Percentiles rank a stretch among this genome's conserved stretches.
phyloP scores from a whole-genome alignment of 2,113 vertebrate species.

The Eleginops maclovinus region DNA sequence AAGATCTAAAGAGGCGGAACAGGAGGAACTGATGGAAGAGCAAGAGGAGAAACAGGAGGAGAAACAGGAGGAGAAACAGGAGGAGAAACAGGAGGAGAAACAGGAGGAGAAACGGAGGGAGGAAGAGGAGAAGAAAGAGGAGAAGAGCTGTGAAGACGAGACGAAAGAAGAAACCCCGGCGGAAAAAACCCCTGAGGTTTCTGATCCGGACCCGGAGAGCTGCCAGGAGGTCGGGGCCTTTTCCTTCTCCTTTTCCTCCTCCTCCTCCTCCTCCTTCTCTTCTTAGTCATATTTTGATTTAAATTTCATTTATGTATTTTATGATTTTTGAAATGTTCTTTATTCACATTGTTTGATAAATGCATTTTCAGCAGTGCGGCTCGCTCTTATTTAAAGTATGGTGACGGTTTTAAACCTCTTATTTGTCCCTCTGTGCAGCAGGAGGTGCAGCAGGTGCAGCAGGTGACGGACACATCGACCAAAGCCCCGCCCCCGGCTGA shows the following conservation, averaged over 20 bases:
- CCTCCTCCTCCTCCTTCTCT: background rate
- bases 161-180: background rate
- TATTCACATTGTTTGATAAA: too few relatives aligned
- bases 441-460: constrained; percentile 6
- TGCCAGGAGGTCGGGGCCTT: constrained; percentile 24
- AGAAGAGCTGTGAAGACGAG: background rate
- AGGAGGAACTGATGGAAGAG: background rate
- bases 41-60: constrained; percentile 8
- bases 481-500: constrained; percentile 32
- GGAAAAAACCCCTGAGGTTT: constrained; percentile 16
- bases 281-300: background rate
- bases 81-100: constrained; percentile 4
- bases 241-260: background rate
- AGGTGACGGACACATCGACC: constrained; percentile 1
- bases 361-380: too few relatives aligned
- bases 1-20: constrained; percentile 65
- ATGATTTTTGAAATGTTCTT: too few relatives aligned
- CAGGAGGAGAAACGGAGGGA: constrained; percentile 1
- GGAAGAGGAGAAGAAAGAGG: background rate
- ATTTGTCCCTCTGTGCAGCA: background rate
- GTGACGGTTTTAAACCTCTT: too few relatives aligned
- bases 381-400: too few relatives aligned
- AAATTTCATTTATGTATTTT: too few relatives aligned
- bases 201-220: background rate
- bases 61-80: constrained; percentile 28